These are phyloP conservation scores for Clitarchus hookeri DNA, from an alignment of 2,888 invertebrate species.

Conservation along the genomic window DNA sequence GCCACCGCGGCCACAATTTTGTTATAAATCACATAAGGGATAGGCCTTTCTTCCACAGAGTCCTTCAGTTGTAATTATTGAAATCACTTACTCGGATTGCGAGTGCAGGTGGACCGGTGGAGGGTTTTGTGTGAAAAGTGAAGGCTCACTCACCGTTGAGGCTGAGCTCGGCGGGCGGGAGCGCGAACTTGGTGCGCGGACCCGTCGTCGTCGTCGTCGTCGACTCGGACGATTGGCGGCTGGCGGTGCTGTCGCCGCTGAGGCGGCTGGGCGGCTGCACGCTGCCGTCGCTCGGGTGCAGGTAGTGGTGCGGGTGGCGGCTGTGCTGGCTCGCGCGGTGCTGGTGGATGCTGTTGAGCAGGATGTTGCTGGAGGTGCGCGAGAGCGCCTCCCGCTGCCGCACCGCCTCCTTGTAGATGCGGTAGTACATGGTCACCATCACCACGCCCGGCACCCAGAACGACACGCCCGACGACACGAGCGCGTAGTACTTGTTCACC, in stretches of 20 bases:
- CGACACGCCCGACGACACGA: conserved; percentile 87
- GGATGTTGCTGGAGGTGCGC: conserved; percentile 83
- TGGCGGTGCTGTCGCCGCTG: conserved; percentile 59
- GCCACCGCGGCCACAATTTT: too few species aligned
- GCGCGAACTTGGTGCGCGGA: conserved; percentile 51
- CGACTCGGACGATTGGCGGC: conserved; percentile 60
- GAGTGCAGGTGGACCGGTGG: not conserved
- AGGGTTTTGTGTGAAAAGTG: not conserved
- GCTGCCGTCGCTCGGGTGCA: conserved; percentile 66
- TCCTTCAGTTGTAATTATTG: too few species aligned
- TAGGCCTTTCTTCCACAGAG: too few species aligned
- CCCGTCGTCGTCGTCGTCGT: conserved; percentile 48
- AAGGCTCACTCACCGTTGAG: conserved; percentile 65
- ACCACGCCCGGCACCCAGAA: conserved; percentile 93
- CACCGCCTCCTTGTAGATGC: conserved; percentile 83
- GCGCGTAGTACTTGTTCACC: conserved; percentile 84
- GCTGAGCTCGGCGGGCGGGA: conserved; percentile 73
- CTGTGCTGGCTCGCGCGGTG: conserved; percentile 73
- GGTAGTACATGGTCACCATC: conserved; percentile 90
- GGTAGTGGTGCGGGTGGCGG: conserved; percentile 63
- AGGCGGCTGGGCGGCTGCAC: conserved; percentile 57
- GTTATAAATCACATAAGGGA: too few species aligned
- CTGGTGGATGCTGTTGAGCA: conserved; percentile 82
- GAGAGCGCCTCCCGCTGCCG: conserved; percentile 81
- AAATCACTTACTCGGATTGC: too few species aligned